A percentile compares a stretch with the other conserved stretches of the same genome.
Evolutionary conservation across 2,888 invertebrate genomes (phyloP).

Genomic region (Altica lythri): DNA sequence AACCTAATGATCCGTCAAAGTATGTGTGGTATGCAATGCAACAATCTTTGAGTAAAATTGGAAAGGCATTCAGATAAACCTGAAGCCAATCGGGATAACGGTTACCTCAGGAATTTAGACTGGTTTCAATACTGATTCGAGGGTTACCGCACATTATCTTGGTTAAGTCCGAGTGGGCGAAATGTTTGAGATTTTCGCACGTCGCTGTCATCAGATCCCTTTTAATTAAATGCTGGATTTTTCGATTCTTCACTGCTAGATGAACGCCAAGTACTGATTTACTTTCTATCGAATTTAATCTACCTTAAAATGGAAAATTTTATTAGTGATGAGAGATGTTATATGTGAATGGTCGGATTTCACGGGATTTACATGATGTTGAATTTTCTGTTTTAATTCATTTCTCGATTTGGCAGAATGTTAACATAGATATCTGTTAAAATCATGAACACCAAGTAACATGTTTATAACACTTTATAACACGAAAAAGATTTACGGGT

Average conservation of each 20-base stretch:
- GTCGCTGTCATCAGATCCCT: conserved; percentile 23
- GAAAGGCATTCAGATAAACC: conserved; percentile 26
- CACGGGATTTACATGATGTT: no score
- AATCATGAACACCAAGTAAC: no score
- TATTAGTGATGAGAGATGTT: no score
- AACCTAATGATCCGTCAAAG: conserved; percentile 12
- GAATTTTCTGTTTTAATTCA: no score
- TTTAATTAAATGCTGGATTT: conserved; percentile 31
- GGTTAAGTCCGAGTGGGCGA: conserved; percentile 20
- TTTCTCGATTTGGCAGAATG: no score
- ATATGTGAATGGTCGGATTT: no score
- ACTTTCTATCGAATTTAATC: conserved; percentile 10
- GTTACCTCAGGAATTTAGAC: conserved; percentile 37
- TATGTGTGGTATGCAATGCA: conserved; percentile 17
- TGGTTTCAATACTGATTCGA: conserved; percentile 36
- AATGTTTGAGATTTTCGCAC: conserved; percentile 33
- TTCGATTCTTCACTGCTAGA: conserved; percentile 16
- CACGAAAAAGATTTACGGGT: no score
- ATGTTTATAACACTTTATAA: no score
- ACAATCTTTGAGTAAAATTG: conserved; percentile 21
- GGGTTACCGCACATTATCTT: conserved; percentile 38
- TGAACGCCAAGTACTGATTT: conserved; percentile 11
- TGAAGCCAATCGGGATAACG: conserved; percentile 37
- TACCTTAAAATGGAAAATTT: no score
- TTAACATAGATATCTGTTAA: no score